Evolutionary conservation across 1,140 invertebrate genomes (phyloP).

Genomic region (Drosophila takahashii): DNA sequence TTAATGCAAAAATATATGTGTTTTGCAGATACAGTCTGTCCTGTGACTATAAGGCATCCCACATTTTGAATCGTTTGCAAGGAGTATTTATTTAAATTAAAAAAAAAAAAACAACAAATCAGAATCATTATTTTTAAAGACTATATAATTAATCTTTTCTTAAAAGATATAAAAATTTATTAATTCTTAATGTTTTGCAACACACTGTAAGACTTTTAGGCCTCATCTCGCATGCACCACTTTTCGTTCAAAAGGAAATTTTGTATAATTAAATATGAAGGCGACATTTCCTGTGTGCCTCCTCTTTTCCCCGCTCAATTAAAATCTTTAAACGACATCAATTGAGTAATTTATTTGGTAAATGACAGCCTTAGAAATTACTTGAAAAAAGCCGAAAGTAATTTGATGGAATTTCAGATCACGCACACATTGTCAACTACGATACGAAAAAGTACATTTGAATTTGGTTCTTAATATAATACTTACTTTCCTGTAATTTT

Average conservation of each 20-base stretch:
- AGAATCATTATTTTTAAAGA: background rate
- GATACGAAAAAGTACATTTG: constrained; percentile 23
- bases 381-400: constrained; percentile 12
- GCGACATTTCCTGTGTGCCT: constrained; percentile 14
- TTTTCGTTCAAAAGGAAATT: constrained; percentile 16
- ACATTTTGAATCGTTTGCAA: background rate
- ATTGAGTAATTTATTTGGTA: constrained; percentile 39
- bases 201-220: background rate
- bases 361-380: constrained; percentile 8
- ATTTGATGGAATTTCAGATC: constrained; percentile 18
- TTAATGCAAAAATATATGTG: background rate
- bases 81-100: background rate
- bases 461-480: constrained; percentile 7
- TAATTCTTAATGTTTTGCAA: background rate
- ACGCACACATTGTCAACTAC: constrained; percentile 5
- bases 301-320: constrained; percentile 33
- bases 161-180: background rate
- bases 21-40: constrained; percentile 13
- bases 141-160: background rate
- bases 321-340: constrained; percentile 11
- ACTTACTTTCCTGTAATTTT: background rate
- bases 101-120: too few relatives aligned
- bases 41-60: background rate
- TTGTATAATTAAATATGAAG: constrained; percentile 16
- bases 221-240: background rate